A percentile compares a stretch with the other conserved stretches of the same genome.
These are phyloP conservation scores for Anhinga rufa DNA, from an alignment of 2,113 vertebrate species.

Conservation along the genomic window DNA sequence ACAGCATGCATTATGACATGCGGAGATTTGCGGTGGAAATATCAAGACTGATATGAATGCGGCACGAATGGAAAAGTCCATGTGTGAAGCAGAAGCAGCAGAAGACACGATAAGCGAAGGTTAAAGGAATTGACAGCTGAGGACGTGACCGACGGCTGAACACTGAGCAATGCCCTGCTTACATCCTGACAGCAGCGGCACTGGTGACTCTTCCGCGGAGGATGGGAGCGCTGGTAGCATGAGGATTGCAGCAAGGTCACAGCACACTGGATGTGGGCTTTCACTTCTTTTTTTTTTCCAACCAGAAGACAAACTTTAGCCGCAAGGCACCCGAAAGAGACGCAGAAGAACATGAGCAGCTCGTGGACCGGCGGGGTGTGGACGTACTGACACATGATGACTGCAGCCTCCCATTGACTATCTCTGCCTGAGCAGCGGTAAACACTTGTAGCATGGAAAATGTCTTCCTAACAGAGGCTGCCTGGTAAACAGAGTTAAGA, in stretches of 20 bases:
- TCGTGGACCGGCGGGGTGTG: rapidly evolving
- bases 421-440: background rate
- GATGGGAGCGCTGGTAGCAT: background rate
- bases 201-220: background rate
- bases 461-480: background rate
- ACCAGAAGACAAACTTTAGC: background rate
- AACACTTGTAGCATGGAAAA: slow-evolving; percentile 35
- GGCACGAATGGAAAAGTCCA: background rate
- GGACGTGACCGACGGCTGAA: background rate
- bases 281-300: background rate
- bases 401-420: background rate
- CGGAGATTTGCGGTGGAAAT: background rate
- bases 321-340: background rate
- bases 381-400: background rate
- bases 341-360: background rate
- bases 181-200: background rate
- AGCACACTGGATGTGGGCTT: background rate
- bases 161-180: background rate
- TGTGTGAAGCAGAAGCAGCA: background rate
- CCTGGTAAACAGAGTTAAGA: background rate
- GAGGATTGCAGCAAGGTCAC: background rate
- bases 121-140: background rate
- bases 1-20: background rate
- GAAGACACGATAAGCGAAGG: background rate
- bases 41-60: background rate